These are phyloP conservation scores for Charadrius vociferus DNA, from an alignment of 2,113 vertebrate species.

Conservation along the genomic window DNA sequence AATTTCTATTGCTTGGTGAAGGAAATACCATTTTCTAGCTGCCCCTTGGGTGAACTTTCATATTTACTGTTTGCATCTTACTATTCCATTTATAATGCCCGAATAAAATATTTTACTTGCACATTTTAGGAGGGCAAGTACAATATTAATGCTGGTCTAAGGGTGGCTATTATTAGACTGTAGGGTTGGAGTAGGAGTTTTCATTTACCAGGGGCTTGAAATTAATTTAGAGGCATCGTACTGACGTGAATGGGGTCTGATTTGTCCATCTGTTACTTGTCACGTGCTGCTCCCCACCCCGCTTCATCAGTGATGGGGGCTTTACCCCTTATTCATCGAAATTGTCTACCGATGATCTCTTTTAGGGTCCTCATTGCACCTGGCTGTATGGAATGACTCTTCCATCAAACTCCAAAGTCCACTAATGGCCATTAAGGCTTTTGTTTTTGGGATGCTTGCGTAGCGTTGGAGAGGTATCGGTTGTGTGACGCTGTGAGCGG, in stretches of 20 bases:
- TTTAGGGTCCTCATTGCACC: background rate
- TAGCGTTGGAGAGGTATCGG: background rate
- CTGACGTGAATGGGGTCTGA: background rate
- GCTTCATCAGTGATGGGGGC: accelerated
- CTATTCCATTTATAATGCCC: background rate
- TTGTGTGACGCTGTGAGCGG: too few relatives aligned
- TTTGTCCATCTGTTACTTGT: background rate
- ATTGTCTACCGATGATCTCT: background rate
- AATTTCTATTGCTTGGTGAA: background rate
- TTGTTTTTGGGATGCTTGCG: background rate
- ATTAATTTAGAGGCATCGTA: background rate
- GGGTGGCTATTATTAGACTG: background rate
- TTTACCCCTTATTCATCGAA: background rate
- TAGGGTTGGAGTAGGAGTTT: background rate
- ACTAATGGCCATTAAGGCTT: background rate
- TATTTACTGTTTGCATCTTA: background rate
- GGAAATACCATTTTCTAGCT: background rate
- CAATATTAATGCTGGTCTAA: background rate
- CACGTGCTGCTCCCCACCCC: background rate
- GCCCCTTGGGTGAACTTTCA: background rate
- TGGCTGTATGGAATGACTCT: background rate
- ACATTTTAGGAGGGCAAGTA: background rate
- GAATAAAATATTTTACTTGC: background rate
- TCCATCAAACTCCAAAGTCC: background rate
- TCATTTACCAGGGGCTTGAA: background rate